Evolutionary conservation across 2,113 vertebrate species (phyloP), one percentile per base, ranked within the genome.

Genomic region (Alces alces): DNA sequence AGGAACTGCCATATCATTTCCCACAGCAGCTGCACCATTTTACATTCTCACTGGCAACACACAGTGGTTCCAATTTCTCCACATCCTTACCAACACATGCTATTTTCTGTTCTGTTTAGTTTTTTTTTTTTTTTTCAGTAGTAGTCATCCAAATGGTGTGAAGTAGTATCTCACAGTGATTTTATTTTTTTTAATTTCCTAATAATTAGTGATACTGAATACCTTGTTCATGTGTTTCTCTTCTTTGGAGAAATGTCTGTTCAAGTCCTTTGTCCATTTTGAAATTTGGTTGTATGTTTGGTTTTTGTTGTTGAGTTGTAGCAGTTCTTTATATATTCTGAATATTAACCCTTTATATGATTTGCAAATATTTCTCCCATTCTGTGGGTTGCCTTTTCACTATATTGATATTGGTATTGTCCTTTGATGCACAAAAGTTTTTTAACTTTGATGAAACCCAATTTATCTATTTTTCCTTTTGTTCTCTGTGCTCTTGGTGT

Each of bases 391-490:
- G 78, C 36, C 60, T 87, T 97, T 93, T 82, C 70, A 64, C 19
- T 78, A 2, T 47, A 11, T 60, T 78, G 33, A 15, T 57, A 87
- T 57, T 87, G 78, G 19, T 64, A 83, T 28, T 91, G 78, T 91
- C 50, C 5, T 84, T 84, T 84, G 39, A 87, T 88, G 47, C 6
- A 76, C 91, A 87, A 61, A 73, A 54, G 8, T 64, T 82, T 23
- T 91, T 86, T 23, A 27, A 83, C 61, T 93, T 92, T 80, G 66
- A 85, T 66, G 25, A 92, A 97, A 45, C 2, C 8, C 64, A 82
- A 19, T 86, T 70, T 89, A 79, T 89, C 47, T 88, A 66, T 57
- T 93, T 97, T 90, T 80, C 60, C 47, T 73, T 94, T 86, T 93
- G 30, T 86, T 52, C 14, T 55, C 47, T 93, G 9, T n/a, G 10